Percentiles rank a stretch among this genome's conserved stretches.
phyloP scores from a whole-genome alignment of 53 echinoderm and acorn worm species.

The Holothuria leucospilota region DNA sequence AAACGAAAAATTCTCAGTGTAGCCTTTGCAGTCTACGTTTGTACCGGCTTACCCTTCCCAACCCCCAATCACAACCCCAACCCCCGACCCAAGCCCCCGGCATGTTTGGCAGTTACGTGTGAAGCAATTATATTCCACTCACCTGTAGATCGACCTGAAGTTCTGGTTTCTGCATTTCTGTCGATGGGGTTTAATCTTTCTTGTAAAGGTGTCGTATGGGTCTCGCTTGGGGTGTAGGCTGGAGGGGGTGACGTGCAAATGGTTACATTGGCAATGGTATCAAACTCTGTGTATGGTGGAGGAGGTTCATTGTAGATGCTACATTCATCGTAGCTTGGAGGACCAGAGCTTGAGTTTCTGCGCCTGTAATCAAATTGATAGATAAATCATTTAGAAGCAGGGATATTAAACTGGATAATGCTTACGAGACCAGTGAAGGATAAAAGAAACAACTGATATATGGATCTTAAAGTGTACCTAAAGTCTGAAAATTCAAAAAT shows the following conservation, averaged over 20 bases:
- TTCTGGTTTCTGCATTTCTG: background rate
- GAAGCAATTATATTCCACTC: background rate
- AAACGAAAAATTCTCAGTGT: no score
- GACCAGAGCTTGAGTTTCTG: conserved; percentile 1
- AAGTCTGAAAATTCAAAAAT: no score
- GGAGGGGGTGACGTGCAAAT: background rate
- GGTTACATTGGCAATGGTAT: conserved; percentile 4
- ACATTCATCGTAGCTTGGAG: conserved; percentile 23
- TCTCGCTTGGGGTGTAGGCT: conserved; percentile 19
- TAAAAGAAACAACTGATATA: no score
- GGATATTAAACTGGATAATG: no score
- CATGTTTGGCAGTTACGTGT: no score
- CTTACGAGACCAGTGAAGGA: no score
- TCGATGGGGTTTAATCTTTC: conserved; percentile 2
- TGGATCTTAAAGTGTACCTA: no score
- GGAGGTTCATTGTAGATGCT: conserved; percentile 35
- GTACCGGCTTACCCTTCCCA: no score
- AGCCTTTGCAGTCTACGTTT: no score
- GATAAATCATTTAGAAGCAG: background rate
- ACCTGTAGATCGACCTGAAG: conserved; percentile 12
- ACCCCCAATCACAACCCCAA: no score
- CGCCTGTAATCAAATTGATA: background rate
- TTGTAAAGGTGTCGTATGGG: background rate
- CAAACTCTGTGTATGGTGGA: conserved; percentile 30
- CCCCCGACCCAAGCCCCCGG: no score